phyloP scores from a whole-genome alignment of 64 coral and sea anemone genomes.

The Catalaphyllia jardinei region DNA sequence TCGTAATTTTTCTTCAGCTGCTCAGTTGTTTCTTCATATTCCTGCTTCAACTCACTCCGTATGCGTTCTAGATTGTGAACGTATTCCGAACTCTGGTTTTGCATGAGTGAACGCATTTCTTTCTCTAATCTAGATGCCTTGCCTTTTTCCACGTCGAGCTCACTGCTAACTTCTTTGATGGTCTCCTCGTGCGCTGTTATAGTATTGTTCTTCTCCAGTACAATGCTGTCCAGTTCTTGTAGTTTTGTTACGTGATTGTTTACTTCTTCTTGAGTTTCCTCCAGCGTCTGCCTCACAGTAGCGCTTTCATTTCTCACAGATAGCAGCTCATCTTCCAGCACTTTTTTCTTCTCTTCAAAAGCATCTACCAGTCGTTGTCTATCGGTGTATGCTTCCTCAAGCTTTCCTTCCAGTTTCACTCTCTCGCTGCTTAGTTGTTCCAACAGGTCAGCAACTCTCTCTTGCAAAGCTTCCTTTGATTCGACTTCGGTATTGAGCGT shows the following conservation, averaged over 20 bases:
- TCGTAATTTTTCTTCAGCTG: slow-evolving; percentile 85
- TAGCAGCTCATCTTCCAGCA: slow-evolving; percentile 40
- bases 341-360: slow-evolving; percentile 46
- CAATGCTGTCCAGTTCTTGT: slow-evolving; percentile 42
- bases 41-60: slow-evolving; percentile 70
- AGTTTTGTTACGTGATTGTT: slow-evolving; percentile 52
- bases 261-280: slow-evolving; percentile 38
- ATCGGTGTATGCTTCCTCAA: slow-evolving; percentile 45
- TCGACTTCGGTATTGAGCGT: background rate
- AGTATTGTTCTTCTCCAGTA: slow-evolving; percentile 52
- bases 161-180: slow-evolving; percentile 31
- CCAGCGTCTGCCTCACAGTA: slow-evolving; percentile 39
- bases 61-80: slow-evolving; percentile 72
- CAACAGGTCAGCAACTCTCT: slow-evolving; percentile 36
- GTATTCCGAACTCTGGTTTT: slow-evolving; percentile 66
- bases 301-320: slow-evolving; percentile 34
- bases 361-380: slow-evolving; percentile 38
- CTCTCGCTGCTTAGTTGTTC: slow-evolving; percentile 26
- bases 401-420: slow-evolving; percentile 40
- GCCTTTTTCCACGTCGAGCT: slow-evolving; percentile 57
- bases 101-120: slow-evolving; percentile 59
- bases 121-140: slow-evolving; percentile 59
- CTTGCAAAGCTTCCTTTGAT: slow-evolving; percentile 9
- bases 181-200: slow-evolving; percentile 46
- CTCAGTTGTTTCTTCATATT: slow-evolving; percentile 76